Conservation (phyloP, 2,888 invertebrate genomes). For the Pristionchus fissidentatus region DNA sequence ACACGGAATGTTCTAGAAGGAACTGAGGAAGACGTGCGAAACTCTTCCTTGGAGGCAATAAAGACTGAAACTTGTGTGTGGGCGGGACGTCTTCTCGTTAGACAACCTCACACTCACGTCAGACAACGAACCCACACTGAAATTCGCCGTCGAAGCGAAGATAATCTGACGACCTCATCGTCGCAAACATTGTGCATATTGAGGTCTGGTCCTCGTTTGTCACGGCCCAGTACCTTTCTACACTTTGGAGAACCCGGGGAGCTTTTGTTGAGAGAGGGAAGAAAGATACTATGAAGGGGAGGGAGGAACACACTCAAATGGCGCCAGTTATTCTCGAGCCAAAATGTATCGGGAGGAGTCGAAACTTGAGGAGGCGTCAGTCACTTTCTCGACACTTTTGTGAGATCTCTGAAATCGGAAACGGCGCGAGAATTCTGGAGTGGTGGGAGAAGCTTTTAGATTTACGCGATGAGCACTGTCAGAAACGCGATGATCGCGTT, state of each 20-base stretch:
- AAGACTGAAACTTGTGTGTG: neutral
- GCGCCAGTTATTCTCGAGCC: neutral
- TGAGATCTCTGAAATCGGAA: neutral
- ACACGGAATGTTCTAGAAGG: neutral
- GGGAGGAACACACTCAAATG: neutral
- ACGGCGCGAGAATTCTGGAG: too few species aligned
- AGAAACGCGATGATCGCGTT: neutral
- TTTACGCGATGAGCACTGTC: neutral
- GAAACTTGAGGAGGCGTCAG: neutral
- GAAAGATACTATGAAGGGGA: neutral
- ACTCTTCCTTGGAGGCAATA: conserved; percentile 14
- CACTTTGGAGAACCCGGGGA: neutral
- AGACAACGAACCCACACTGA: too few species aligned
- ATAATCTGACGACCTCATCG: conserved; percentile 22
- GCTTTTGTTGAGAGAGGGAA: neutral
- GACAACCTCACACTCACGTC: too few species aligned
- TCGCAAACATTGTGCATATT: conserved; percentile 8
- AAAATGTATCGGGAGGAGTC: neutral
- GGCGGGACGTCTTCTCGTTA: too few species aligned
- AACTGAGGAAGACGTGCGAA: neutral
- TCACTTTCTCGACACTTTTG: neutral
- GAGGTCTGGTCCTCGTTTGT: neutral
- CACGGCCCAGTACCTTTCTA: neutral
- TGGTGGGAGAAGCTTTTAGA: neutral
- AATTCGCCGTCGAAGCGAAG: neutral